Base-by-base conservation (phyloP, 1,140 invertebrate species). In the Drosophila tristis region DNA sequence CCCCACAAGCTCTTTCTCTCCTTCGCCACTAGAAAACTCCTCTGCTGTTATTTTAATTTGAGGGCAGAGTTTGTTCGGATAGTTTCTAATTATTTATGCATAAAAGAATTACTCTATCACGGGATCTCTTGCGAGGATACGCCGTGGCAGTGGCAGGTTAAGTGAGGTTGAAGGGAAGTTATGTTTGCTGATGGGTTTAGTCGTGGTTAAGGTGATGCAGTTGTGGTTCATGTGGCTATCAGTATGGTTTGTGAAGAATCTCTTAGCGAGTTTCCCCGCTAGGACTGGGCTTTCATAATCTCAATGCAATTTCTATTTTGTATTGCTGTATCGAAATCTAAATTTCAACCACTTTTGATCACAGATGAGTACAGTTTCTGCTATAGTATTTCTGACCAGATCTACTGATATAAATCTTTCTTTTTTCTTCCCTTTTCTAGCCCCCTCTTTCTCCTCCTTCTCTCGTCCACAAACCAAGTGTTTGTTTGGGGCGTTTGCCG, bases 401-500 rank as follows among this genome's bases (percentile, higher is more conserved):
- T 67, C 39, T 45, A 11, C 9, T 2, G 20, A 15, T 5, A 13
- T 16, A 2, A 7, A n/a, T 57, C 13, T 48, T 31, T 39, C 15
- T 13, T 20, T 20, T 15, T 15, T 16, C n/a, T 26, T 4, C 0
- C 4, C 11, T 9, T 16, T 39, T 13, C 6, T 9, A 25, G 15
- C 20, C 35, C 11, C 35, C 9, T 15, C 13, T 25, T 23, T 20
- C 9, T 44, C 3, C 31, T 15, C 35, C 13, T 57, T 56, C 45
- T 44, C 8, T 31, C 11, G 13, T 29, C 59, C 54, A n/a, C 78
- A 75, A 68, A 59, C 49, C 68, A 86, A 86, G 82, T 87, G 82
- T 86, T 81, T 86, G 78, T 87, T 87, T 65, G 65, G 60, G 81
- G 82, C 82, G 81, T 80, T 75, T 74, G 51, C 42, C 48, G 43